Base-by-base conservation (phyloP, 2,797 vertebrate species). In the Aeoliscus strigatus region DNA sequence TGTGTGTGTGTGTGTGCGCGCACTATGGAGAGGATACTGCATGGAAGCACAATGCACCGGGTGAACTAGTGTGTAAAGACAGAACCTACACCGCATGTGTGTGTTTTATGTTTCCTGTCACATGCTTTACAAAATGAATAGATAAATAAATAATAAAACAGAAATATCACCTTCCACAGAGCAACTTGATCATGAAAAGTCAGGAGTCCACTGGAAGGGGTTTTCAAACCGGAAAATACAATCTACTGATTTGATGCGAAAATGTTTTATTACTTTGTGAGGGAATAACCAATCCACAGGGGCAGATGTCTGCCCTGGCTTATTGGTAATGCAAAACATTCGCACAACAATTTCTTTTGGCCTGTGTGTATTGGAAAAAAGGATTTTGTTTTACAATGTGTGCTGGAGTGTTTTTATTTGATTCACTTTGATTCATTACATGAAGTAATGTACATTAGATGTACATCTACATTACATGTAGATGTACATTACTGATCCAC, bases 281-380 rank as follows among this genome's bases (percentile, higher is more conserved):
- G 26, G 27, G 24, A 18, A 37, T 8, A n/a, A n/a, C n/a, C n/a
- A n/a, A n/a, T n/a, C 21, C 14, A 18, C n/a, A 10, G 6, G 8
- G 4, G 14, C 10, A 40, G 7, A 17, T 16, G 11, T 31, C 31
- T 29, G 37, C 17, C 37, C n/a, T 33, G 17, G 5, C 50, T 25
- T 56, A 29, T 13, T 13, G 32, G 27, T 15, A 17, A 29, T 33
- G 40, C 25, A 50, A 43, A 49, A 30, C 14, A 39, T 44, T 26
- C 14, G 25, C 4, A 33, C 26, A 10, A 27, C 9, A 18, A 21
- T 27, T 8, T 16, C 27, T 21, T 21, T 39, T 37, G n/a, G 8
- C 9, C 5, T n/a, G 4, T 37, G 8, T 41, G 14, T 2, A 11
- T 4, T 26, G 9, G 12, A 43, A 27, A 15, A 14, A n/a, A 35